Percentiles rank a stretch among this genome's conserved stretches.
Evolutionary conservation across 2,888 invertebrate species (phyloP).

Genomic region (Flexamia atlantica): DNA sequence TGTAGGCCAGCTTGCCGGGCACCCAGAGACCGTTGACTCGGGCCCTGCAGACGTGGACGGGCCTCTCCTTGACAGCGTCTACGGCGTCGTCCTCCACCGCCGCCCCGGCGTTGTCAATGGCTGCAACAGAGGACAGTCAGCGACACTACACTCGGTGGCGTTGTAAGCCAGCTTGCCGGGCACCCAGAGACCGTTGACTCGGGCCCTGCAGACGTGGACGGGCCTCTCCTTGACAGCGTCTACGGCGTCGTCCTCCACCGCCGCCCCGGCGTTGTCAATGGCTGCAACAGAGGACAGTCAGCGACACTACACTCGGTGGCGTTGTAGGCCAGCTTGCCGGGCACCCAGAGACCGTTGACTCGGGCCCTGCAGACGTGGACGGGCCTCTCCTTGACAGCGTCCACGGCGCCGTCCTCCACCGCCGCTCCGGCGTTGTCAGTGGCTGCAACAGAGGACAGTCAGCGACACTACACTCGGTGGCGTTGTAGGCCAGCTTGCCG

Average conservation of each 20-base stretch:
- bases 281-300: constrained; percentile 65
- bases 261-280: too few species aligned
- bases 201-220: constrained; percentile 87
- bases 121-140: constrained; percentile 66
- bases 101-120: too few species aligned
- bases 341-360: constrained; percentile 85
- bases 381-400: constrained; percentile 63
- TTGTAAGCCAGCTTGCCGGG: constrained; percentile 82
- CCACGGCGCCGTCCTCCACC: constrained; percentile 66
- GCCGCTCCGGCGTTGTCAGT: too few species aligned
- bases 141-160: constrained; percentile 72
- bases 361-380: constrained; percentile 87
- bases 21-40: constrained; percentile 85
- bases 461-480: constrained; percentile 72
- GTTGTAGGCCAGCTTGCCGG: constrained; percentile 82
- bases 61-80: constrained; percentile 63
- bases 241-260: constrained; percentile 66
- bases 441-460: too few species aligned
- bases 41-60: constrained; percentile 86
- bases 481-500: constrained; percentile 81
- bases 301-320: constrained; percentile 72
- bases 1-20: constrained; percentile 82
- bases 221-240: constrained; percentile 64
- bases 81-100: constrained; percentile 65
- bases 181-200: constrained; percentile 85